Conservation (phyloP, 2,797 vertebrate species). For the Oreochromis grahami region DNA sequence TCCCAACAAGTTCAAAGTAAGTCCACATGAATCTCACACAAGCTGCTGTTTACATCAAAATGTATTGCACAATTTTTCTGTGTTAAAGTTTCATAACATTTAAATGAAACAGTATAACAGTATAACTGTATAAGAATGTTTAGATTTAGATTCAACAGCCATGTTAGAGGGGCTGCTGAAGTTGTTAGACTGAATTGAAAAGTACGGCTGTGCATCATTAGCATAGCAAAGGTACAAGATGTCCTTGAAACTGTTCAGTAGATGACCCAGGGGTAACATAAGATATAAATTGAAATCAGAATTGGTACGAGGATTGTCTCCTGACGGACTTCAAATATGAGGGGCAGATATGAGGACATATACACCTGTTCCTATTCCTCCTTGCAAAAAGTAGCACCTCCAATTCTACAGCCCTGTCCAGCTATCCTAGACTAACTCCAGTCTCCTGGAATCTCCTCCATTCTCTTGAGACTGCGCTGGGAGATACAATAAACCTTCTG, state of each 20-base stretch:
- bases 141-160: neutral
- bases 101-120: neutral
- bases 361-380: neutral
- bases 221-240: neutral
- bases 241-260: neutral
- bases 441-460: neutral
- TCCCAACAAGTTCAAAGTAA: constrained; percentile 95
- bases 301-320: neutral
- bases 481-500: neutral
- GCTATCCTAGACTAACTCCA: neutral
- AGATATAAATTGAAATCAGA: neutral
- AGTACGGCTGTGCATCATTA: neutral
- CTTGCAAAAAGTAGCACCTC: neutral
- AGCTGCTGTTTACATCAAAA: neutral
- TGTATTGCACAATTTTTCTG: neutral
- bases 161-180: neutral
- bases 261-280: neutral
- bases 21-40: neutral
- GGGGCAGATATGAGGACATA: neutral
- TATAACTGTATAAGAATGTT: neutral
- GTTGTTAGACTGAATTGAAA: neutral
- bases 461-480: neutral
- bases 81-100: neutral
- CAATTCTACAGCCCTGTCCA: neutral
- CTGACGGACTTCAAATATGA: neutral